Conservation (phyloP, 2,888 invertebrate species). For the Eupithecia subfuscata region DNA sequence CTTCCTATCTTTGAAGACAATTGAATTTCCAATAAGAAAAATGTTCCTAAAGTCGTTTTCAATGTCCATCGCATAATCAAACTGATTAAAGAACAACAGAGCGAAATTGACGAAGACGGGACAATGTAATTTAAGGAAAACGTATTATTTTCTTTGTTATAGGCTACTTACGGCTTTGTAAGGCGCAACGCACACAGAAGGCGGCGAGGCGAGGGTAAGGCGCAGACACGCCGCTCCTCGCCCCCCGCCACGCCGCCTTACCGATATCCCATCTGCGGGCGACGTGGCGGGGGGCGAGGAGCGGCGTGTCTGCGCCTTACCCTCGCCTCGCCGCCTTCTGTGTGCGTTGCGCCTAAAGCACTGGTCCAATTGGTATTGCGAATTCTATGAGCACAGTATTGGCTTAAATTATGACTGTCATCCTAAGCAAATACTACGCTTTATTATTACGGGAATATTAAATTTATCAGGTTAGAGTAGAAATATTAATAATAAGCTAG, state of each 20-base stretch:
- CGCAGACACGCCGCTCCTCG: too few relatives aligned
- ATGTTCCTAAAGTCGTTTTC: not conserved
- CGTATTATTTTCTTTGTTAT: slow-evolving; percentile 1
- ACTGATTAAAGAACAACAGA: slow-evolving; percentile 15
- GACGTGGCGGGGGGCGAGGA: too few relatives aligned
- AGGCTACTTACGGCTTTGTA: slow-evolving; percentile 9
- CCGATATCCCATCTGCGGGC: too few relatives aligned
- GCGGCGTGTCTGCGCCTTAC: too few relatives aligned
- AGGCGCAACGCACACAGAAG: too few relatives aligned
- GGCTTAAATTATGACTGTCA: not conserved
- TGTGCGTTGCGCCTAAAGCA: slow-evolving; percentile 1
- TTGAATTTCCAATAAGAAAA: slow-evolving; percentile 6
- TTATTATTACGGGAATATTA: not conserved
- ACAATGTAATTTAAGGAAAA: slow-evolving; percentile 8
- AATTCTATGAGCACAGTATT: not conserved
- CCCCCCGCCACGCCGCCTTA: too few relatives aligned
- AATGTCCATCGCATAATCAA: slow-evolving; percentile 12
- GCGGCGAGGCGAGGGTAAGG: too few relatives aligned
- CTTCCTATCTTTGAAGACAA: slow-evolving; percentile 4
- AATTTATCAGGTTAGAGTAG: not conserved
- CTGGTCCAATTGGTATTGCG: not conserved
- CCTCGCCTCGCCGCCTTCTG: too few relatives aligned
- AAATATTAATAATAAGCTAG: too few relatives aligned
- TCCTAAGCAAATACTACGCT: not conserved
- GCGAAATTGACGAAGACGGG: not conserved